A percentile compares a stretch with the other conserved stretches of the same genome.
phyloP scores from a whole-genome alignment of 2,888 invertebrate genomes.

The Coenonympha arcania region DNA sequence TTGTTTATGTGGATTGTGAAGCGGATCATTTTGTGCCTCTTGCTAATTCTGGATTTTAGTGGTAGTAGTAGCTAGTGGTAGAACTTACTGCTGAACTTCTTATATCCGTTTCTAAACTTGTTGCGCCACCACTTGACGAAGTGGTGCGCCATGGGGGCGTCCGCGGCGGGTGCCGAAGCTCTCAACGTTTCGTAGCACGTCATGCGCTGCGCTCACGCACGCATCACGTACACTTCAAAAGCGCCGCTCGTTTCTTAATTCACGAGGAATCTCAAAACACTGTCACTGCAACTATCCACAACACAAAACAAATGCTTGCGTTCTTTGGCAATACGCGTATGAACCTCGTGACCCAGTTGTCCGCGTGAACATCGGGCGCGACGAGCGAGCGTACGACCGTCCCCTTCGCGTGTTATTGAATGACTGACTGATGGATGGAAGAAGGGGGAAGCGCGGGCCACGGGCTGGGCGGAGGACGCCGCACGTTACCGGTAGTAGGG shows the following conservation, averaged over 20 bases:
- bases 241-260: constrained; percentile 58
- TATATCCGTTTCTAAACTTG: constrained; percentile 82
- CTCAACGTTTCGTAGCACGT: constrained; percentile 75
- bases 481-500: constrained; percentile 28
- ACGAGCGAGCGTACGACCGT: constrained; percentile 45
- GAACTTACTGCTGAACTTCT: constrained; percentile 80
- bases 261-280: constrained; percentile 49
- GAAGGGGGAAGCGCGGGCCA: constrained; percentile 42
- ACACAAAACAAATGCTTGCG: constrained; percentile 44
- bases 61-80: no score
- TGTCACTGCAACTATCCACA: constrained; percentile 55
- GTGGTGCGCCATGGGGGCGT: constrained; percentile 81
- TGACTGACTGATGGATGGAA: constrained; percentile 66
- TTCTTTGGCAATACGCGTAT: constrained; percentile 43
- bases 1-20: not conserved
- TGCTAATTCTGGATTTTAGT: not conserved
- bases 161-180: constrained; percentile 72
- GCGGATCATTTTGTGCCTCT: not conserved
- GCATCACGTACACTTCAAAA: constrained; percentile 72
- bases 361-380: constrained; percentile 56
- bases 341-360: constrained; percentile 66
- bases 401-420: constrained; percentile 49
- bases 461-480: constrained; percentile 35
- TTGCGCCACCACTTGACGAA: constrained; percentile 84
- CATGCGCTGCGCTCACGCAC: constrained; percentile 76